Conservation (phyloP, 1,140 invertebrate genomes). For the Propsilocerus akamusi region DNA sequence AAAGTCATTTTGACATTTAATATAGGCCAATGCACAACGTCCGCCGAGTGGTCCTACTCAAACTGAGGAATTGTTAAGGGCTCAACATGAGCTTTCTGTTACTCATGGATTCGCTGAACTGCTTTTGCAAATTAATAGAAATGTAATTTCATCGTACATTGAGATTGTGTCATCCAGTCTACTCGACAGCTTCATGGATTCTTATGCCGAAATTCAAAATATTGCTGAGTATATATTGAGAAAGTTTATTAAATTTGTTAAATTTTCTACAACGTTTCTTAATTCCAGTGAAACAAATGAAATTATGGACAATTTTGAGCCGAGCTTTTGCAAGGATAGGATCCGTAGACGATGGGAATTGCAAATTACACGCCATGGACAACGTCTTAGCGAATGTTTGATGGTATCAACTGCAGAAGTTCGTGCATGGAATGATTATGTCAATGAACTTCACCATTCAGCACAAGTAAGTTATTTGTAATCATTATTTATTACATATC, state of each 20-base stretch:
- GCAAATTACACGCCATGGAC: not conserved
- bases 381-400: not conserved
- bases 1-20: too few relatives aligned
- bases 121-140: not conserved
- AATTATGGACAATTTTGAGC: not conserved
- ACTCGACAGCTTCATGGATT: not conserved
- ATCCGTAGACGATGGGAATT: not conserved
- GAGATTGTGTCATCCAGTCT: not conserved
- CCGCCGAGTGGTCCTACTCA: too few relatives aligned
- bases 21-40: too few relatives aligned
- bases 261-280: too few relatives aligned
- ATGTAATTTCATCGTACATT: not conserved
- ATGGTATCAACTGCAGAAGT: not conserved
- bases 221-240: too few relatives aligned
- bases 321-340: not conserved
- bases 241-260: too few relatives aligned
- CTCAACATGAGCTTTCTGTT: not conserved
- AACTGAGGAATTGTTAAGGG: not conserved
- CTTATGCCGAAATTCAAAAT: not conserved
- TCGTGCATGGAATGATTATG: not conserved
- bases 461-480: not conserved
- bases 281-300: not conserved
- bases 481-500: too few relatives aligned
- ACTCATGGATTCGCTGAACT: not conserved
- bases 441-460: not conserved